phyloP scores from a whole-genome alignment of 1,140 invertebrate genomes.

The Glossosoma conforme region DNA sequence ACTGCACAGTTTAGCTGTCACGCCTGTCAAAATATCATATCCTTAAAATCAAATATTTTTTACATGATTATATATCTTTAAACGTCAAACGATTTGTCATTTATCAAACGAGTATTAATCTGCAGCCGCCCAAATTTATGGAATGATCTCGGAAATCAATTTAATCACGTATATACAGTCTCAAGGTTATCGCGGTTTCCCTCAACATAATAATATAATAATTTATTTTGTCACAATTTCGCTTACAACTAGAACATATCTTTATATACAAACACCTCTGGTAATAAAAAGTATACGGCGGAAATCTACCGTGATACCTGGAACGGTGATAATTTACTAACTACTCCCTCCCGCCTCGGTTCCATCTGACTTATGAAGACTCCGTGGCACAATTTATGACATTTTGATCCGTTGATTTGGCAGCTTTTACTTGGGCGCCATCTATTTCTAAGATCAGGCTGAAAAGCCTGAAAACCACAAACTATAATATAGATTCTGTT shows the following conservation, averaged over 20 bases:
- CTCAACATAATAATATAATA: neutral
- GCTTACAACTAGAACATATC: constrained; percentile 12
- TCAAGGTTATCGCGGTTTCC: neutral
- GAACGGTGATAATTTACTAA: too few species aligned
- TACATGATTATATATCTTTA: neutral
- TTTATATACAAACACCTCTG: constrained; percentile 19
- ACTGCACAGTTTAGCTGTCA: constrained; percentile 25
- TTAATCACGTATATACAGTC: neutral
- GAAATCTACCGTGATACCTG: neutral
- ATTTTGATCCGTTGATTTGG: too few species aligned
- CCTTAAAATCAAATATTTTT: constrained; percentile 2
- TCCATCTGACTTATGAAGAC: too few species aligned
- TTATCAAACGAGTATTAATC: neutral
- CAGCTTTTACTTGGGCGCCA: too few species aligned
- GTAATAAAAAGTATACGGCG: neutral
- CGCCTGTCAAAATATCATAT: constrained; percentile 22
- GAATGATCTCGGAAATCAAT: neutral
- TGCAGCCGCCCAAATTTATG: neutral
- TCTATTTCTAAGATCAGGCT: too few species aligned
- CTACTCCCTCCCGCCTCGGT: too few species aligned
- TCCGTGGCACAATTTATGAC: too few species aligned
- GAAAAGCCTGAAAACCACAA: too few species aligned
- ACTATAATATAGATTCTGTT: too few species aligned
- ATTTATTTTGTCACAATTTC: constrained; percentile 12
- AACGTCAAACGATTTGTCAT: neutral